Base-by-base conservation (phyloP, 2,113 vertebrate genomes). In the Rhabdomys dilectus region DNA sequence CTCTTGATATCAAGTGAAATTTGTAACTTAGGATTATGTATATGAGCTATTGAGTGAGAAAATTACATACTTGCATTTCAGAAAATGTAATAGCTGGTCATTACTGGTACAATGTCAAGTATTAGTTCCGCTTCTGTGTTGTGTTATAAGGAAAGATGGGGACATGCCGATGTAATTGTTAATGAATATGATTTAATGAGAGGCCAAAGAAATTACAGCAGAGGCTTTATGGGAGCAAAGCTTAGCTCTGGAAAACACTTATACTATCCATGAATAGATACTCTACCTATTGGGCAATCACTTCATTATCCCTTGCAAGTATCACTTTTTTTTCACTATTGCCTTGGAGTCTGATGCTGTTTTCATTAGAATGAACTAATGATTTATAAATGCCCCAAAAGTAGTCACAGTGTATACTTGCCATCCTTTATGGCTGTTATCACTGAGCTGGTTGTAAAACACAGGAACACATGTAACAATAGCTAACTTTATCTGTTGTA, bases 401-500 rank as follows among this genome's bases (percentile, higher is more conserved):
- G n/a, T 17, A 68, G 5, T 86, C 10, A n/a, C 8, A 24, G 8
- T 24, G 5, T 45, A 13, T 3, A 72, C 8, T 81, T 36, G 53
- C 75, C 85, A 34, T 11, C 53, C 3, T 56, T 76, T 56, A 6
- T 92, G 75, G 56, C 39, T 89, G 19, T 92, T 80, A 93, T 73
- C 68, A 82, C 31, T 7, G 82, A 97, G 70, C 86, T 56, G 88
- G 29, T 85, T 94, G 53, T 29, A 84, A 76, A 94, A 94, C 80
- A 84, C 21, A 80, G 56, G 95, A 86, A 56, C 89, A 39, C 76
- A 66, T 16, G 73, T 31, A 73, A 96, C 58, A 64, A 70, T 51
- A 4, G 73, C 39, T 96, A 91, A 84, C 75, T 84, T 97, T 95
- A 91, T 51, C 34, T 91, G 13, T 78, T 68, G 56, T 56, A 81